These are phyloP conservation scores for Leucophora obtusa DNA, from an alignment of 2,888 invertebrate species.

Conservation along the genomic window DNA sequence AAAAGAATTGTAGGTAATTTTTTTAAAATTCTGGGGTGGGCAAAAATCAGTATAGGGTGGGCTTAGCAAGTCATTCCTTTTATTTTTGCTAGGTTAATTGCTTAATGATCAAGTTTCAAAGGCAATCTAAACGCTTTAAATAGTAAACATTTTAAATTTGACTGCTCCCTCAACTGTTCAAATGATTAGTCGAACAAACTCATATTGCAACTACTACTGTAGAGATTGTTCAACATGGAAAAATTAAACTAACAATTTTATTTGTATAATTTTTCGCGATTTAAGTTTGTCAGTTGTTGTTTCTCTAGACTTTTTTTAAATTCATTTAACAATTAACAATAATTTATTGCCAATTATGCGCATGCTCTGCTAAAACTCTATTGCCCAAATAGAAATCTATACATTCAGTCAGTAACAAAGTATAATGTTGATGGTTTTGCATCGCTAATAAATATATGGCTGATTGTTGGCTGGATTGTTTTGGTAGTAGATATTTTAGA, in stretches of 20 bases:
- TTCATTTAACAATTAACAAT: slow-evolving; percentile 65
- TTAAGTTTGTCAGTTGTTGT: not conserved
- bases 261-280: not conserved
- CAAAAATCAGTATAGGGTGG: too few species aligned
- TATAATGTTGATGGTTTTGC: slow-evolving; percentile 44
- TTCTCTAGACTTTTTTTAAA: slow-evolving; percentile 20
- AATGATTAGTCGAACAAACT: not conserved
- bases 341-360: slow-evolving; percentile 68
- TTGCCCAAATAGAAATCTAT: slow-evolving; percentile 52
- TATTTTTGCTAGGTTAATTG: too few species aligned
- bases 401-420: slow-evolving; percentile 8
- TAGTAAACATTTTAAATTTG: not conserved
- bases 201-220: not conserved
- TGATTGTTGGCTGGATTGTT: slow-evolving; percentile 22
- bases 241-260: slow-evolving; percentile 2
- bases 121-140: too few species aligned
- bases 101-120: too few species aligned
- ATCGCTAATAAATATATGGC: slow-evolving; percentile 40
- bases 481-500: slow-evolving; percentile 3
- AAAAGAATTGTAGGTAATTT: too few species aligned
- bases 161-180: not conserved
- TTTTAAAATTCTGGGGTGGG: too few species aligned
- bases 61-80: too few species aligned
- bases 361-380: slow-evolving; percentile 59
- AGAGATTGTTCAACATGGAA: not conserved